phyloP scores from a whole-genome alignment of 2,888 invertebrate genomes.

The Xestia ashworthii region DNA sequence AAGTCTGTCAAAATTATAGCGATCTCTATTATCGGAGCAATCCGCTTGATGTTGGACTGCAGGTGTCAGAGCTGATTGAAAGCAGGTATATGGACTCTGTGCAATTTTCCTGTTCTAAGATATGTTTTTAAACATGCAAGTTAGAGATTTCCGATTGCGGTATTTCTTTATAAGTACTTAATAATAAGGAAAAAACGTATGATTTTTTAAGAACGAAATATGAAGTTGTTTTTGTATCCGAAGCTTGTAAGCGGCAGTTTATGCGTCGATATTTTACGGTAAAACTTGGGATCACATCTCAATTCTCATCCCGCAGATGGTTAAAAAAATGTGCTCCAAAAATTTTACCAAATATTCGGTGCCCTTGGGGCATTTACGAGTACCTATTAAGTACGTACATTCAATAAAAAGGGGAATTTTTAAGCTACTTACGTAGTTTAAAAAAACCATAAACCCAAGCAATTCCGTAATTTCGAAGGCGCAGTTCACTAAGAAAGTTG shows the following conservation, averaged over 20 bases:
- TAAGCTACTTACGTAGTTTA: background rate
- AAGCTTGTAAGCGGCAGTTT: background rate
- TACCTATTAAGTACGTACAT: no score
- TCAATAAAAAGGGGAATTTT: background rate
- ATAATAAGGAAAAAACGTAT: constrained; percentile 5
- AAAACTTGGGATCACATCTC: background rate
- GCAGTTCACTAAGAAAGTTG: background rate
- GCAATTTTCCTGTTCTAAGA: constrained; percentile 1
- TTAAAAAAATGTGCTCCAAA: background rate
- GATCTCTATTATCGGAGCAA: background rate
- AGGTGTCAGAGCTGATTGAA: background rate
- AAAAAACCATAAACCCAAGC: background rate
- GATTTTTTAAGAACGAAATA: background rate
- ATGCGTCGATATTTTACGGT: background rate
- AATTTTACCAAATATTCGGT: background rate
- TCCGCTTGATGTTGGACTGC: background rate
- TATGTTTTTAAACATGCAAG: background rate
- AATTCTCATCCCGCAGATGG: background rate
- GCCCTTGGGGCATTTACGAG: no score
- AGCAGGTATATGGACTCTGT: background rate
- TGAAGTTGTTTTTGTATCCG: background rate
- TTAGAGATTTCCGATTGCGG: background rate
- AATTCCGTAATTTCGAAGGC: background rate
- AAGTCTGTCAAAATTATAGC: background rate
- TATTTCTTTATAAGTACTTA: background rate